These are phyloP conservation scores for Thera britannica DNA, from an alignment of 2,888 invertebrate species.

Conservation along the genomic window DNA sequence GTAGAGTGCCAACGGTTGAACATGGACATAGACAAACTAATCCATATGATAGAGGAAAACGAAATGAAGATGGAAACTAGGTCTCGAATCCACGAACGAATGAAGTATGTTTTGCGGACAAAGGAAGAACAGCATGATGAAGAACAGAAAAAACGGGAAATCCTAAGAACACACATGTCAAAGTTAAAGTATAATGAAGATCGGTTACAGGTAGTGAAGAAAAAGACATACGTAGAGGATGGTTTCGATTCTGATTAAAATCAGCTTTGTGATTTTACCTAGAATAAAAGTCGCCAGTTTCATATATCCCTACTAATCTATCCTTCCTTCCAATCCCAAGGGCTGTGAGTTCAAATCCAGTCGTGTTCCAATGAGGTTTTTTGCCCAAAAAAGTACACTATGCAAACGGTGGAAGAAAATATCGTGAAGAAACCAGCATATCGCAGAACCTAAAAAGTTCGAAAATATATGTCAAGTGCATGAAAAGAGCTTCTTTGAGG, in stretches of 20 bases:
- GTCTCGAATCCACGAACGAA: slow-evolving; percentile 5
- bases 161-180: slow-evolving; percentile 20
- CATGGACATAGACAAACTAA: slow-evolving; percentile 36
- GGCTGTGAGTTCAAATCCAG: no score
- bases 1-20: slow-evolving; percentile 29
- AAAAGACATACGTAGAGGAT: slow-evolving; percentile 24
- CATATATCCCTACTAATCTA: no score
- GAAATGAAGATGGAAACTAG: slow-evolving; percentile 9
- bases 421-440: no score
- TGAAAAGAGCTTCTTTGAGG: no score
- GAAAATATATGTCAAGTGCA: no score
- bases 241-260: slow-evolving; percentile 36
- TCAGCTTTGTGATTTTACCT: slow-evolving; percentile 15
- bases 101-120: neutral
- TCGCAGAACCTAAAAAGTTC: no score
- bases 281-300: no score
- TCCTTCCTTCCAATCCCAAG: no score
- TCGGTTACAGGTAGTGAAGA: neutral
- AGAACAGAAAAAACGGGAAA: slow-evolving; percentile 25
- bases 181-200: slow-evolving; percentile 12
- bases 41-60: slow-evolving; percentile 31
- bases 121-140: slow-evolving; percentile 1
- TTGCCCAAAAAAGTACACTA: no score
- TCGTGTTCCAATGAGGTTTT: no score
- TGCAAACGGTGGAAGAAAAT: no score